Conservation (phyloP, 2,888 invertebrate genomes). For the Zygogramma bicolorata region DNA sequence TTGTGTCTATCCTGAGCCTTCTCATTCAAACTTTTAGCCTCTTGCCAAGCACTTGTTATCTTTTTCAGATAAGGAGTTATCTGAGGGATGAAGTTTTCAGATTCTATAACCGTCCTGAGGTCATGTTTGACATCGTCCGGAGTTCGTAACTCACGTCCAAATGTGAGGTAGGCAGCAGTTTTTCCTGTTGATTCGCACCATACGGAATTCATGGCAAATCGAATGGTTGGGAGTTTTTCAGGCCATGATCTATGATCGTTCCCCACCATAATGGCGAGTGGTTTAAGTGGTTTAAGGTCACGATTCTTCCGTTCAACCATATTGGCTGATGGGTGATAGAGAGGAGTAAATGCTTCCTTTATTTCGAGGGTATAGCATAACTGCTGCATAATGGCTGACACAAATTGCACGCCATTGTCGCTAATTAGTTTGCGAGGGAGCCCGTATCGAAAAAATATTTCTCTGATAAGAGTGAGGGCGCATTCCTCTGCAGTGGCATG, state of each 20-base stretch:
- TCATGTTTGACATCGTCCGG: slow-evolving; percentile 40
- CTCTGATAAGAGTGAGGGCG: too few species aligned
- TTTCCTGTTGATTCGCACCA: slow-evolving; percentile 40
- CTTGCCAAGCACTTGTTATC: too few species aligned
- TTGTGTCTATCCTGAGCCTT: too few species aligned
- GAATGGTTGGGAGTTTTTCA: background rate
- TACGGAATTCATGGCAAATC: slow-evolving; percentile 52
- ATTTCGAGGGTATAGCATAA: slow-evolving; percentile 52
- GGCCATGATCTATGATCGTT: slow-evolving; percentile 10
- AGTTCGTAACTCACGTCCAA: slow-evolving; percentile 49
- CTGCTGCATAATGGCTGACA: slow-evolving; percentile 57
- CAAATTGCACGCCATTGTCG: slow-evolving; percentile 60
- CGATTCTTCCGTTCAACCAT: too few species aligned
- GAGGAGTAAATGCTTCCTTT: slow-evolving; percentile 49
- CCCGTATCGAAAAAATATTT: too few species aligned
- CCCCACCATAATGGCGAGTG: background rate
- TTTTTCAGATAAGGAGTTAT: too few species aligned
- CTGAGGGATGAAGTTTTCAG: slow-evolving; percentile 33
- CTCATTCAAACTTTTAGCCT: too few species aligned
- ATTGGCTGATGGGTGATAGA: too few species aligned
- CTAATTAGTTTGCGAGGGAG: slow-evolving; percentile 56
- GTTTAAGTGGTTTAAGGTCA: too few species aligned
- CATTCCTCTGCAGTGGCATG: too few species aligned
- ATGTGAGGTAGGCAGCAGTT: slow-evolving; percentile 55
- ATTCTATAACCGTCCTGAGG: slow-evolving; percentile 12